Evolutionary conservation across 2,797 vertebrate species (phyloP).

Genomic region (Microctenopoma steveboyesi): DNA sequence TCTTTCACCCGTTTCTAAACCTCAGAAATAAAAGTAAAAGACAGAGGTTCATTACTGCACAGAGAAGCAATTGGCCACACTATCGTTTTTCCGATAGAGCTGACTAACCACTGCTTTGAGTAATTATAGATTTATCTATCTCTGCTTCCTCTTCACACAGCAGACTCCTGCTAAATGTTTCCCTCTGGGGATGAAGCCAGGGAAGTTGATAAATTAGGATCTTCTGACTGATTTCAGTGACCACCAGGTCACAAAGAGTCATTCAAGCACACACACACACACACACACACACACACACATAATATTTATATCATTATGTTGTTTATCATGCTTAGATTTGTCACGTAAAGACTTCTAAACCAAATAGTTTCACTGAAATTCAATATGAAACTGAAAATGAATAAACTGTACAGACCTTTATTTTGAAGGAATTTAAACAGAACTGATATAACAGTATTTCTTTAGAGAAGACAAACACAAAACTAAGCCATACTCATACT

Average conservation of each 20-base stretch:
- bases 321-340: slow-evolving; percentile 32
- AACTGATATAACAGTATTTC: neutral
- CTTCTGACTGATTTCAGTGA: slow-evolving; percentile 47
- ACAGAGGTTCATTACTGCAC: slow-evolving; percentile 52
- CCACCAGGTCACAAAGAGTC: slow-evolving; percentile 18
- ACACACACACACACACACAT: neutral
- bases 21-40: slow-evolving; percentile 43
- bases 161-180: slow-evolving; percentile 64
- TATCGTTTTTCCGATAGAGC: slow-evolving; percentile 59
- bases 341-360: slow-evolving; percentile 19
- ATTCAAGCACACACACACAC: no score
- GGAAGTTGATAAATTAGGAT: slow-evolving; percentile 51
- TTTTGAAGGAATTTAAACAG: neutral
- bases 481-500: no score
- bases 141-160: slow-evolving; percentile 67
- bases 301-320: slow-evolving; percentile 46
- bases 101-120: slow-evolving; percentile 53
- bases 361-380: neutral
- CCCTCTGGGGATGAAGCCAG: slow-evolving; percentile 45
- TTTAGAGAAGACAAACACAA: neutral
- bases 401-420: neutral
- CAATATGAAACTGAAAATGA: neutral
- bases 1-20: slow-evolving; percentile 7
- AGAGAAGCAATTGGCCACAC: slow-evolving; percentile 49
- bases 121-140: slow-evolving; percentile 72